Percentiles rank a stretch among this genome's conserved stretches.
Conservation (phyloP, 1,140 invertebrate species). For the Atta colombica region DNA sequence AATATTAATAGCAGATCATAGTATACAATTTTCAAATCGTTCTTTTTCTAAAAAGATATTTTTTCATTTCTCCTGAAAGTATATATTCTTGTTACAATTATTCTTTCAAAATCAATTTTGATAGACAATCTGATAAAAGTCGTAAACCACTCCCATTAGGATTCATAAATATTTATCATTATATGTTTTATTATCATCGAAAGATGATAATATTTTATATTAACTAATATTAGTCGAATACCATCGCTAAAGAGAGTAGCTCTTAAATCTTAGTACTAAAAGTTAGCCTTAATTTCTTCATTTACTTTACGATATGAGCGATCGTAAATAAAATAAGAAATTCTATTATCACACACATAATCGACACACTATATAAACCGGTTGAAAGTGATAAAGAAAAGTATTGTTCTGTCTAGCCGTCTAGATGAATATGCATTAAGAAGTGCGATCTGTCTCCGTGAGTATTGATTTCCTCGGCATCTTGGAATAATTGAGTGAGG, state of each 20-base stretch:
- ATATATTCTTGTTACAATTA: neutral
- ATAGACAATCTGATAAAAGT: neutral
- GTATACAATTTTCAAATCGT: neutral
- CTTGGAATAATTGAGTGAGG: conserved; percentile 50
- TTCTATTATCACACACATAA: neutral
- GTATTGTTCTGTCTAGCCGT: neutral
- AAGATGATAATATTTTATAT: neutral
- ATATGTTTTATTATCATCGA: neutral
- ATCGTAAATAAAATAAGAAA: conserved; percentile 27
- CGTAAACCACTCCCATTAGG: neutral
- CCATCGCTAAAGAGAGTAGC: neutral
- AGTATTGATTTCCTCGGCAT: conserved; percentile 54
- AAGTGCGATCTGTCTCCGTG: conserved; percentile 21
- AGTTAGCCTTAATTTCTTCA: neutral
- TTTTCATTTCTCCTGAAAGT: neutral
- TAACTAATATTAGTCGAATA: neutral
- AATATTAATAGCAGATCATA: neutral
- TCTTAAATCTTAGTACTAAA: neutral
- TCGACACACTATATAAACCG: neutral
- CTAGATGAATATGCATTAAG: conserved; percentile 18
- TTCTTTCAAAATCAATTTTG: neutral
- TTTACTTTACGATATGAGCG: neutral
- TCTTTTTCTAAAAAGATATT: neutral
- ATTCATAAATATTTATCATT: neutral
- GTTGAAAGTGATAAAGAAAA: neutral